Evolutionary conservation across 2,113 vertebrate species (phyloP), one percentile per base, ranked within the genome.

Genomic region (Rhynchomys soricoides): DNA sequence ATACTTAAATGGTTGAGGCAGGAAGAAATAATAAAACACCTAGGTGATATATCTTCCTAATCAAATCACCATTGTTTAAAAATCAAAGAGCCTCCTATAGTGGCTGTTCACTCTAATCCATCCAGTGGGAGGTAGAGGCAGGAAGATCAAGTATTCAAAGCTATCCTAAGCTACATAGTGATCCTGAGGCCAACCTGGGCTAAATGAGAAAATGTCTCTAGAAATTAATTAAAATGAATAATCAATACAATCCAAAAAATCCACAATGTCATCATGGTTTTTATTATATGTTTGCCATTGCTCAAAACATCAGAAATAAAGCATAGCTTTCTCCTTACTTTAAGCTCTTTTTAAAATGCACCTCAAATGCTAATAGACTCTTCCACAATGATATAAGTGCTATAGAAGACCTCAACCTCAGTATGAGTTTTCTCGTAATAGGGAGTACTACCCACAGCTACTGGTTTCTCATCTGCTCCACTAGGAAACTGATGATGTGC

Each of bases 301-400:
- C 89, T 70, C 83, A 68, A 95, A 31, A 94, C 29, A 55, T 89
- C 86, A 90, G 40, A 85, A 89, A 95, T 21, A 79, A 95, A 96
- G 79, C 37, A 71, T 89, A 79, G 81, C 52, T 89, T 95, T 48
- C 4, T 73, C 7, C 40, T 48, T n/a, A 74, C 85, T 81, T 77
- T 66, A 37, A 91, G 13, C 66, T 93, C 79, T 97, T 92, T 91
- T 87, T 95, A 55, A 70, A 94, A 89, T 3, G 48, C 0, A 86
- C 57, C 50, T 73, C 8, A 96, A 95, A 79, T 17, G 74, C 22
- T 31, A 66, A 40, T 70, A 75, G 34, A 9, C 9, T 64, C 62
- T 16, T 68, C 34, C 31, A 37, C 66, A 68, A 31, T 15, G 31
- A 34, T 68, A 34, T 68, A 34, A 34, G 13, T 34, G 13, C 66